Evolutionary conservation across 1,140 invertebrate species (phyloP), one percentile per base, ranked within the genome.

Genomic region (Cephus cinctus): DNA sequence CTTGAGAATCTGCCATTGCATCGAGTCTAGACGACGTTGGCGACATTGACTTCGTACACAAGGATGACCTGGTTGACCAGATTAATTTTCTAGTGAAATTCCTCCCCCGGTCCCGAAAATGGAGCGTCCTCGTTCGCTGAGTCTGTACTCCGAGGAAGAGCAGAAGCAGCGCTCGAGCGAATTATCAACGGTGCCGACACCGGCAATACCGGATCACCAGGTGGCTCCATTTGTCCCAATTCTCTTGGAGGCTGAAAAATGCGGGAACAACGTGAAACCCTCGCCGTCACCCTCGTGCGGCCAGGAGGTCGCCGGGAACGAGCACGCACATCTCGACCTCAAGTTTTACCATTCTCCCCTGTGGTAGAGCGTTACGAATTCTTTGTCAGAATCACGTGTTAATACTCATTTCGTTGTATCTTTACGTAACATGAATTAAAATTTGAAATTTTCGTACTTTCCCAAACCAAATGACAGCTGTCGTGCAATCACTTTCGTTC

Each of bases 41-140:
- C n/a, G n/a, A n/a, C n/a, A n/a, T n/a, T n/a, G n/a, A n/a, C n/a
- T n/a, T n/a, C n/a, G n/a, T n/a, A n/a, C n/a, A n/a, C n/a, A n/a
- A n/a, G n/a, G n/a, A n/a, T n/a, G n/a, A n/a, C n/a, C n/a, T n/a
- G n/a, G n/a, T n/a, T n/a, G n/a, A n/a, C n/a, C n/a, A n/a, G n/a
- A 6, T 15, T 52, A 15, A 48, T 49, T 56, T 57, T 57, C 25
- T 46, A 54, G 56, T 44, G 48, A 51, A n/a, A 57, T 50, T 38
- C 47, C 61, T 3, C 47, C 57, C 15, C 19, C 56, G 4, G 43
- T 63, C 5, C 47, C 70, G 27, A 80, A 77, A 62, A 47, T 73
- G 25, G 76, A 80, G 63, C 76, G 79, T 40, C 78, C 78, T 8
- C 75, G 73, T 43, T 79, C 78, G 4, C 54, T 81, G 18, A 76